phyloP scores from a whole-genome alignment of 2,797 vertebrate genomes.

The Eutrigla gurnardus region DNA sequence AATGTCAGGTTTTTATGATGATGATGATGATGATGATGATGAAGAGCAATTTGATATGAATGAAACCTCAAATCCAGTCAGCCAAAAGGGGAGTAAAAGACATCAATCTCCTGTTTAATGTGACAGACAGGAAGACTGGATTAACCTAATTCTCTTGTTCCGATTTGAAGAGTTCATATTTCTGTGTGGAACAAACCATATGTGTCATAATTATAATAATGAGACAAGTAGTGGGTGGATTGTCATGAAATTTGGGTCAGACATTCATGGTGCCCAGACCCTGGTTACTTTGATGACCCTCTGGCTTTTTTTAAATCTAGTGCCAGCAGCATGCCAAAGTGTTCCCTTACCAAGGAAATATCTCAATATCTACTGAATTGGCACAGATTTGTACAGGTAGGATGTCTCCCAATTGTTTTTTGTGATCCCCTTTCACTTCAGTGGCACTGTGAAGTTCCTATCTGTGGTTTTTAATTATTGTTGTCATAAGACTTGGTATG shows the following conservation, averaged over 20 bases:
- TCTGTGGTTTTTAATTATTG: background rate
- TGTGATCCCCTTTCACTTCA: background rate
- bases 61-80: conserved; percentile 57
- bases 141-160: conserved; percentile 74
- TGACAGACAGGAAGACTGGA: conserved; percentile 66
- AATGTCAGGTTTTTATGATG: conserved; percentile 43
- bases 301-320: background rate
- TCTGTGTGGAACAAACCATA: background rate
- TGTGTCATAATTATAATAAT: background rate
- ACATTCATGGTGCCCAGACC: background rate
- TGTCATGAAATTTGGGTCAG: background rate
- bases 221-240: background rate
- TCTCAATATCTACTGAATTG: background rate
- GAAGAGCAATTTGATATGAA: conserved; percentile 27
- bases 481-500: background rate
- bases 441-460: background rate
- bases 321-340: background rate
- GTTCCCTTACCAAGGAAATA: background rate
- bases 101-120: conserved; percentile 62
- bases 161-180: conserved; percentile 35
- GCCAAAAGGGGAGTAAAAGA: conserved; percentile 37
- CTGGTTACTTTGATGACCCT: background rate
- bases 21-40: conserved; percentile 36
- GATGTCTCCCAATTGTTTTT: background rate
- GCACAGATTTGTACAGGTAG: background rate